Evolutionary conservation across 2,888 invertebrate species (phyloP).

Genomic region (Torymus texanus): DNA sequence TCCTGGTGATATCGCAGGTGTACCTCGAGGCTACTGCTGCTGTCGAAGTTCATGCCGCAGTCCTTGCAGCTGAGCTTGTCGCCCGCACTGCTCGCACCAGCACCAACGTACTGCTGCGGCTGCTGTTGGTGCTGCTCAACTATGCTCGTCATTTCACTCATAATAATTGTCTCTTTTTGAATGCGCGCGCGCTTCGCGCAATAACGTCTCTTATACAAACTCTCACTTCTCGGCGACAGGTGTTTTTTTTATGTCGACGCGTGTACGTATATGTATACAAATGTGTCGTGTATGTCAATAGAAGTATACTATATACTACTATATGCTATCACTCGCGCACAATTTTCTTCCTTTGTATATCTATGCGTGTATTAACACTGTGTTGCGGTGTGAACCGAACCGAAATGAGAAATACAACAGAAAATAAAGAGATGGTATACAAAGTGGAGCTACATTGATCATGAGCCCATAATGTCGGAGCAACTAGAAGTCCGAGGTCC

Average conservation of each 20-base stretch:
- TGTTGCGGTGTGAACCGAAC: neutral
- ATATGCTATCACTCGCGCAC: slow-evolving; percentile 35
- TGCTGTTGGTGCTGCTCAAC: slow-evolving; percentile 69
- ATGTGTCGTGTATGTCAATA: too few species aligned
- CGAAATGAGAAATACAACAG: slow-evolving; percentile 21
- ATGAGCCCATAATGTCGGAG: neutral
- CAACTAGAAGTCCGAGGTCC: neutral
- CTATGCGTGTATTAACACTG: too few species aligned
- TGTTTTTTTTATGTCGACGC: too few species aligned
- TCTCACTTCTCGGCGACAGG: neutral
- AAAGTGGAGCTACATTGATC: slow-evolving; percentile 29
- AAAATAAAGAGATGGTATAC: slow-evolving; percentile 22
- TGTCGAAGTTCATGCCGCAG: slow-evolving; percentile 85
- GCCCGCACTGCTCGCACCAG: slow-evolving; percentile 64
- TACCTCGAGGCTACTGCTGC: slow-evolving; percentile 85
- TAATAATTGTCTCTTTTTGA: slow-evolving; percentile 47
- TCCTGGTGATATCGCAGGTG: slow-evolving; percentile 89
- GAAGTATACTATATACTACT: neutral
- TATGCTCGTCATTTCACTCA: slow-evolving; percentile 72
- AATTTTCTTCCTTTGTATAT: neutral
- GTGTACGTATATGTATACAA: too few species aligned
- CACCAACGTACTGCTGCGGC: slow-evolving; percentile 47
- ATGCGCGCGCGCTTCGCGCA: neutral
- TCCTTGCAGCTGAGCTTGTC: slow-evolving; percentile 84
- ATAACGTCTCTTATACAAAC: neutral